A percentile compares a stretch with the other conserved stretches of the same genome.
Evolutionary conservation across 1,140 invertebrate genomes (phyloP).

Genomic region (Dendroctonus ponderosae): DNA sequence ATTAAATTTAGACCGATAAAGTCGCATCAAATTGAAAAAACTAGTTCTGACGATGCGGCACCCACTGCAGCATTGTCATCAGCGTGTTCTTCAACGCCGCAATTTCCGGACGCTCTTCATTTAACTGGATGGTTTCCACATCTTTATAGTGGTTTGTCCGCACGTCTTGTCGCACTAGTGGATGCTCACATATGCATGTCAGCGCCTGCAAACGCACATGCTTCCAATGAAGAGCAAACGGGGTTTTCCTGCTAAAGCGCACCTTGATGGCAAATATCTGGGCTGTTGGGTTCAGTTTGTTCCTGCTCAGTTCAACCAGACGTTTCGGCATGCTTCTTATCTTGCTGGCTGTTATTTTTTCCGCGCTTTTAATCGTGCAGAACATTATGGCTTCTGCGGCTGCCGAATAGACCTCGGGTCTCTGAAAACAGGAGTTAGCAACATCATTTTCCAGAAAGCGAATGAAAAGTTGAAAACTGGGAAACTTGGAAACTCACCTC

Average conservation of each 20-base stretch:
- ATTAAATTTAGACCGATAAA: too few species aligned
- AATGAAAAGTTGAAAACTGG: slow-evolving; percentile 1
- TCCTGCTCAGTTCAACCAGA: slow-evolving; percentile 38
- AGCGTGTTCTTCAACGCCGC: slow-evolving; percentile 13
- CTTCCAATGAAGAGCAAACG: neutral
- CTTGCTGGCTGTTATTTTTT: slow-evolving; percentile 40
- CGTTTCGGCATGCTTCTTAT: slow-evolving; percentile 38
- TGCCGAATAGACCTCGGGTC: slow-evolving; percentile 37
- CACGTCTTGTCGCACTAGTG: slow-evolving; percentile 36
- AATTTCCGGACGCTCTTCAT: slow-evolving; percentile 14
- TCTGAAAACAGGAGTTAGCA: too few species aligned
- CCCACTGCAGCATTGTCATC: slow-evolving; percentile 22
- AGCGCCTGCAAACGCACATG: slow-evolving; percentile 34
- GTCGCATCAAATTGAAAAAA: too few species aligned
- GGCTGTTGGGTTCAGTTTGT: slow-evolving; percentile 34
- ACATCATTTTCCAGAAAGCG: neutral
- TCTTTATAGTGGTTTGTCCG: slow-evolving; percentile 31
- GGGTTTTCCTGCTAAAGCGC: neutral
- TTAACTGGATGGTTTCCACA: slow-evolving; percentile 35
- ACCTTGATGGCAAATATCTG: slow-evolving; percentile 45
- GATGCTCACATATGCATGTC: slow-evolving; percentile 43
- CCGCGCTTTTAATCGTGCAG: slow-evolving; percentile 42
- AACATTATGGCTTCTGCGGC: slow-evolving; percentile 43
- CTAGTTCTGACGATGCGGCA: slow-evolving; percentile 8
- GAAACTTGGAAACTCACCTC: slow-evolving; percentile 31